Evolutionary conservation across 2,797 vertebrate genomes (phyloP).

Genomic region (Manis crassicaudata): DNA sequence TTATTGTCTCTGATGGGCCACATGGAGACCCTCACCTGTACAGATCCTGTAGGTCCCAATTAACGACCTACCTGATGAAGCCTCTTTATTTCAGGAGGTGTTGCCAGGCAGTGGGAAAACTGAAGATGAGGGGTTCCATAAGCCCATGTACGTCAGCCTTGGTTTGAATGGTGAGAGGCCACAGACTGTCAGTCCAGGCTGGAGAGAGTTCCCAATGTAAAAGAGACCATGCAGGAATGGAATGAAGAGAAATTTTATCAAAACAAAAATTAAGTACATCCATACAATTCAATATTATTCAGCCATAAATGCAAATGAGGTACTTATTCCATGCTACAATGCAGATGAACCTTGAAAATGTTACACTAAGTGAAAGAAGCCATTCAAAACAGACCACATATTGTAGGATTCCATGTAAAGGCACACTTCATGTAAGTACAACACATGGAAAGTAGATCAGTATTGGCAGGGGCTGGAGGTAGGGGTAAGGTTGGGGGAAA

Average conservation of each 20-base stretch:
- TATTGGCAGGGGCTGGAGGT: too few relatives aligned
- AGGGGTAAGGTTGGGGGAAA: neutral
- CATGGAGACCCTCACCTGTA: neutral
- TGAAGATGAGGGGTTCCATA: neutral
- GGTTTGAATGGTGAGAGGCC: neutral
- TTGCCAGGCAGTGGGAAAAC: neutral
- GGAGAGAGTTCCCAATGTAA: neutral
- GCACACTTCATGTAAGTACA: neutral
- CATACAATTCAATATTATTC: neutral
- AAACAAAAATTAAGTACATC: neutral
- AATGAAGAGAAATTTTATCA: neutral
- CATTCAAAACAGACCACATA: neutral
- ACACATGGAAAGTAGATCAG: neutral
- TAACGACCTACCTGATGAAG: neutral
- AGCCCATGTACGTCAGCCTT: neutral
- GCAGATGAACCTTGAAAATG: neutral
- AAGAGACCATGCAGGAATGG: neutral
- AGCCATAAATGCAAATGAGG: neutral
- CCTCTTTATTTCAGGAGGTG: neutral
- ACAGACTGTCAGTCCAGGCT: neutral
- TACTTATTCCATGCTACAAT: neutral
- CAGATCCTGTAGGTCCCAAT: neutral
- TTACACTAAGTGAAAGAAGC: neutral
- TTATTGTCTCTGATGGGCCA: neutral
- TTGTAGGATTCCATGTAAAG: neutral